Percentiles rank a stretch among this genome's conserved stretches.
These are phyloP conservation scores for Aplochiton taeniatus DNA, from an alignment of 2,797 vertebrate species.

Conservation along the genomic window DNA sequence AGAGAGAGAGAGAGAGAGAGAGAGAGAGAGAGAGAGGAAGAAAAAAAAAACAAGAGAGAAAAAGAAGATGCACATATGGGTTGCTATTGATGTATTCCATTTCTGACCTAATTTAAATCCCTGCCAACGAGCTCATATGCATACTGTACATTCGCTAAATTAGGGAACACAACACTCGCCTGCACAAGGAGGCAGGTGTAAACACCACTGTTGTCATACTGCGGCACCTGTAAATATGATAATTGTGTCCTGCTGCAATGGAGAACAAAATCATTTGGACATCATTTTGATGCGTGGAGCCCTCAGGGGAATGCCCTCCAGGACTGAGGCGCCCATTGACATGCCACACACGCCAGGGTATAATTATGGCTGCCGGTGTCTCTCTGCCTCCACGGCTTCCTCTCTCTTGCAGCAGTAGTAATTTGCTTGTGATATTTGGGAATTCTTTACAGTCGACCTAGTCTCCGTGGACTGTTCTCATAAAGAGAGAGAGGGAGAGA, in stretches of 20 bases:
- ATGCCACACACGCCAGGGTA: conserved; percentile 80
- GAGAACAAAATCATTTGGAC: conserved; percentile 82
- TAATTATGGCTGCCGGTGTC: conserved; percentile 82
- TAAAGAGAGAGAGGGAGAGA: conserved; percentile 44
- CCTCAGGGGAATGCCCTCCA: conserved; percentile 75
- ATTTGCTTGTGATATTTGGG: conserved; percentile 82
- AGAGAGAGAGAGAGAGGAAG: background rate
- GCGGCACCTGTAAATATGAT: conserved; percentile 77
- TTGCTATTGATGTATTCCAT: conserved; percentile 84
- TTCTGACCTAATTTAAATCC: conserved; percentile 86
- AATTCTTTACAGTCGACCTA: conserved; percentile 70
- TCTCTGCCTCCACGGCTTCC: conserved; percentile 79
- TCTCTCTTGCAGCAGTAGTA: conserved; percentile 69
- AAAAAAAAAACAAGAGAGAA: conserved; percentile 24
- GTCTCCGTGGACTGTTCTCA: conserved; percentile 67
- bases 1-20: conserved; percentile 50
- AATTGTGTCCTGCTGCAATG: conserved; percentile 63
- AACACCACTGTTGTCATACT: conserved; percentile 79
- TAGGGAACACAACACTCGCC: conserved; percentile 74
- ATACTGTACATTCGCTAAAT: conserved; percentile 84
- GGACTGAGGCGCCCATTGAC: conserved; percentile 79
- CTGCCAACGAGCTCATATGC: conserved; percentile 82
- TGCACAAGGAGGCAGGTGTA: conserved; percentile 78
- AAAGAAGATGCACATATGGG: conserved; percentile 79
- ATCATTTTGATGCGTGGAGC: conserved; percentile 78